A percentile compares a stretch with the other conserved stretches of the same genome.
These are phyloP conservation scores for Hucho hucho DNA, from an alignment of 2,113 vertebrate species.

Conservation along the genomic window DNA sequence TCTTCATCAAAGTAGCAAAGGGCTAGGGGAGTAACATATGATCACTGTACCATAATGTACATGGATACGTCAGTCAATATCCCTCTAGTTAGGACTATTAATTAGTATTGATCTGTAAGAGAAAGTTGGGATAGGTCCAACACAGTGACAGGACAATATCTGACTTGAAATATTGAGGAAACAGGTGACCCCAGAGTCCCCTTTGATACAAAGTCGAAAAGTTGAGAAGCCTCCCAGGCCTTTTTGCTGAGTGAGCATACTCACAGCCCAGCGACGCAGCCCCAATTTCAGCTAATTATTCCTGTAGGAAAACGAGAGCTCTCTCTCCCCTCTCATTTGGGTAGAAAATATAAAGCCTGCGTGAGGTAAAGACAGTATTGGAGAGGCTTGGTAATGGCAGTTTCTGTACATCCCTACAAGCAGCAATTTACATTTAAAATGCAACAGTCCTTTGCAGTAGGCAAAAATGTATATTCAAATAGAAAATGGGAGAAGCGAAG, in stretches of 20 bases:
- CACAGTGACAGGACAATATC: conserved; percentile 35
- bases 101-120: conserved; percentile 69
- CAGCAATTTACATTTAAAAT: too few relatives aligned
- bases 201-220: conserved; percentile 25
- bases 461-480: too few relatives aligned
- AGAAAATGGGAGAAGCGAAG: too few relatives aligned
- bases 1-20: too few relatives aligned
- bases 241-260: background rate
- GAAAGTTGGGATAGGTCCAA: conserved; percentile 55
- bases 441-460: too few relatives aligned
- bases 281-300: conserved; percentile 43
- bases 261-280: background rate
- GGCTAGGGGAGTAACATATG: too few relatives aligned
- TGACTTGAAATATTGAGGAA: conserved; percentile 37
- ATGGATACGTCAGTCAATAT: conserved; percentile 27
- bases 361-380: too few relatives aligned
- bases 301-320: conserved; percentile 35
- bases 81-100: conserved; percentile 53
- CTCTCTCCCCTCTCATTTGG: conserved; percentile 8
- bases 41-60: too few relatives aligned
- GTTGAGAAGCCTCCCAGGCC: conserved; percentile 17
- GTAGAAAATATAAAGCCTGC: background rate
- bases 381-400: background rate
- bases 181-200: conserved; percentile 14
- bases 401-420: too few relatives aligned